Evolutionary conservation across 2,113 vertebrate species (phyloP).

Genomic region (Mugil cephalus): DNA sequence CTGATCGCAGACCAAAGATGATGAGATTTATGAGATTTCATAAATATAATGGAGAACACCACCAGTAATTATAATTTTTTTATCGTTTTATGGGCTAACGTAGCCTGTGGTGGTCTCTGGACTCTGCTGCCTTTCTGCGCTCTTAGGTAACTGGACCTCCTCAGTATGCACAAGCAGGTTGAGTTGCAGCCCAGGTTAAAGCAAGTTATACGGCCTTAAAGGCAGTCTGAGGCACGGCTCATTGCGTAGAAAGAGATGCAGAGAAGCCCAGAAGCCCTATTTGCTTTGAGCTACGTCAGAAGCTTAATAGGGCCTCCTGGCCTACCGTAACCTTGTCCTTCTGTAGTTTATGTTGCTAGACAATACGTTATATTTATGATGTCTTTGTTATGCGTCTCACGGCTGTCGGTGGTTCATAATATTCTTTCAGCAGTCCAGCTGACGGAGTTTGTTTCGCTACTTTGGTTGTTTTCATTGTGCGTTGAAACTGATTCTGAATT

Average conservation of each 20-base stretch:
- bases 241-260: neutral
- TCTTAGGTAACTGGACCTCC: neutral
- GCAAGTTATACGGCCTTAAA: neutral
- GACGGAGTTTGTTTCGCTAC: no score
- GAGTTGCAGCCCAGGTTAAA: neutral
- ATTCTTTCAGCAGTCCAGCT: neutral
- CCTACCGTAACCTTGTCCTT: neutral
- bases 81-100: no score
- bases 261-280: neutral
- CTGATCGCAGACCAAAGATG: neutral
- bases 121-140: neutral
- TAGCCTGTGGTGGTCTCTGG: neutral
- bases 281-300: slow-evolving; percentile 1
- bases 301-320: neutral
- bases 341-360: neutral
- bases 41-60: neutral
- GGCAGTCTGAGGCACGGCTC: no score
- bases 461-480: neutral
- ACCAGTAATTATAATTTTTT: no score
- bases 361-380: neutral
- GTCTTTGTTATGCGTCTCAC: neutral
- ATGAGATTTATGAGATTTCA: neutral
- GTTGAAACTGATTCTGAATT: neutral
- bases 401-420: neutral
- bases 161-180: neutral